Evolutionary conservation across 1,140 invertebrate species (phyloP).

Genomic region (Achroia grisella): DNA sequence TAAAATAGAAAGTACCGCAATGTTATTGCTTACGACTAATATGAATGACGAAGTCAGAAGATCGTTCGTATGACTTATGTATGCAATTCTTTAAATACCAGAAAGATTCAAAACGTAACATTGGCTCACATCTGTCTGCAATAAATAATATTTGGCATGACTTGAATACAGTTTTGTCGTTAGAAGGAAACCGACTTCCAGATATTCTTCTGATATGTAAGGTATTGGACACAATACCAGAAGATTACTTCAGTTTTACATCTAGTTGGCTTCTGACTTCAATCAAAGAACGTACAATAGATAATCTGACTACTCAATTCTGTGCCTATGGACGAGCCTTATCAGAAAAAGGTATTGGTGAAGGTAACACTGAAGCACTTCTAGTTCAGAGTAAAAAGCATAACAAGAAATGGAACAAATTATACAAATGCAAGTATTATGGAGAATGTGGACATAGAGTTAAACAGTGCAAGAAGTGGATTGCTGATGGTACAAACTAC

Average conservation of each 20-base stretch:
- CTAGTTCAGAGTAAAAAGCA: not conserved
- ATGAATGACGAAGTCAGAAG: constrained; percentile 8
- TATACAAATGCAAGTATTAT: constrained; percentile 10
- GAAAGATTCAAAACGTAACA: constrained; percentile 6
- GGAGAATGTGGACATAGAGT: constrained; percentile 9
- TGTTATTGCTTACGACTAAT: not conserved
- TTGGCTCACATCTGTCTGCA: constrained; percentile 12
- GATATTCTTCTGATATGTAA: constrained; percentile 17
- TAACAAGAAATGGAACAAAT: constrained; percentile 5
- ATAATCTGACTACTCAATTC: constrained; percentile 11
- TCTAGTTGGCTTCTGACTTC: constrained; percentile 15
- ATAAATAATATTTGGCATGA: constrained; percentile 11
- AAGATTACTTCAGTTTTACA: constrained; percentile 13
- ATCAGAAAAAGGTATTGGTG: not conserved
- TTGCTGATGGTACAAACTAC: constrained; percentile 8
- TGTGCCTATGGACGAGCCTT: constrained; percentile 13
- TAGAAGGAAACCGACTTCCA: constrained; percentile 3
- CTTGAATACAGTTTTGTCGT: constrained; percentile 5
- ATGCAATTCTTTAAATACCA: constrained; percentile 19
- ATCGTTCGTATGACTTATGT: constrained; percentile 17
- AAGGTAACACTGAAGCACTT: not conserved
- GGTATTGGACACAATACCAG: constrained; percentile 12
- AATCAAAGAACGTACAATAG: constrained; percentile 10
- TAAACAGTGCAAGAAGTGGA: constrained; percentile 13
- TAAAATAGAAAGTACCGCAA: not conserved